A percentile compares a stretch with the other conserved stretches of the same genome.
Evolutionary conservation across 2,888 invertebrate genomes (phyloP).

Genomic region (Aquatica leii): DNA sequence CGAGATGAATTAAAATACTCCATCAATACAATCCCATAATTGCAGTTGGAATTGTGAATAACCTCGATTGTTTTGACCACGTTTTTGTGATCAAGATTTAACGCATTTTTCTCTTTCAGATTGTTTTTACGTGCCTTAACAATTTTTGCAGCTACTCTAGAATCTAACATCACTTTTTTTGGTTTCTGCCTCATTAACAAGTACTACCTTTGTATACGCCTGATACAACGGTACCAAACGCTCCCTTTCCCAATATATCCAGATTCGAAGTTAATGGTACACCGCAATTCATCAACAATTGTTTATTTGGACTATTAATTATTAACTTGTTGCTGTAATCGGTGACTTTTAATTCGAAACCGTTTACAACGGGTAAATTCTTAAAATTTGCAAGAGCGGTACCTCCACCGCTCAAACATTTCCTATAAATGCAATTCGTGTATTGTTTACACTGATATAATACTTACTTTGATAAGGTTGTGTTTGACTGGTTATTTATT

Average conservation of each 20-base stretch:
- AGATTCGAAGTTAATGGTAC: conserved; percentile 40
- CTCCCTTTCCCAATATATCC: conserved; percentile 53
- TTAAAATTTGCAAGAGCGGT: neutral
- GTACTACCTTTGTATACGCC: conserved; percentile 52
- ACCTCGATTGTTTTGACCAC: conserved; percentile 52
- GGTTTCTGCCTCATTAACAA: neutral
- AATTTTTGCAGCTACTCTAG: conserved; percentile 54
- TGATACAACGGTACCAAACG: conserved; percentile 56
- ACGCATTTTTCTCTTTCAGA: conserved; percentile 50
- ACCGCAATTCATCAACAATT: conserved; percentile 49
- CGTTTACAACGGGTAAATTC: conserved; percentile 3
- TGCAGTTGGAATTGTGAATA: conserved; percentile 43
- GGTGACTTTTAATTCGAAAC: conserved; percentile 6
- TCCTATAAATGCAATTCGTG: neutral
- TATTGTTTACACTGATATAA: neutral
- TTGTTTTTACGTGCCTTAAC: conserved; percentile 40
- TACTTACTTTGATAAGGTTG: conserved; percentile 15
- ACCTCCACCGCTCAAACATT: neutral
- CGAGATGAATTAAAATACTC: conserved; percentile 49
- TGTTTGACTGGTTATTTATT: conserved; percentile 4
- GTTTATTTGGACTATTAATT: conserved; percentile 50
- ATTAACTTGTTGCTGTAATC: conserved; percentile 23
- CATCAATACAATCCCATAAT: conserved; percentile 53
- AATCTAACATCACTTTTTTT: conserved; percentile 41
- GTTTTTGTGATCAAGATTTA: conserved; percentile 50